These are phyloP conservation scores for Solenodon paradoxus DNA, from an alignment of 2,113 vertebrate genomes.

Conservation along the genomic window DNA sequence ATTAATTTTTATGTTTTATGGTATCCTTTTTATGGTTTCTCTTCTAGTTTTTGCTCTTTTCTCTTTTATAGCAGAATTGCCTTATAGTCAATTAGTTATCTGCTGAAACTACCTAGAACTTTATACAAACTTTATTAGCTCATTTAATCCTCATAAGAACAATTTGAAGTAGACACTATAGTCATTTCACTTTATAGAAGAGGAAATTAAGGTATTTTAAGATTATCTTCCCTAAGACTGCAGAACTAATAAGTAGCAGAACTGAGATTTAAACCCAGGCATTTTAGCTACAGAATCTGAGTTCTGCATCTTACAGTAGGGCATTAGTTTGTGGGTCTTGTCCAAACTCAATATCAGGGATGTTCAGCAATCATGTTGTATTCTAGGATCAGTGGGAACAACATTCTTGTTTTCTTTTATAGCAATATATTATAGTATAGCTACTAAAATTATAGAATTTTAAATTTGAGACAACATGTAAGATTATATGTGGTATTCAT, in stretches of 20 bases:
- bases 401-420: neutral
- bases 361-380: neutral
- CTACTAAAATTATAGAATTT: neutral
- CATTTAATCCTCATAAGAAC: neutral
- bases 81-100: too few relatives aligned
- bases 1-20: too few relatives aligned
- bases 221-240: neutral
- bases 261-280: neutral
- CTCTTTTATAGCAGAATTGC: too few relatives aligned
- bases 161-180: neutral
- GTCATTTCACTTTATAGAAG: neutral
- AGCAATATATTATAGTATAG: neutral
- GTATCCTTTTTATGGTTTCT: too few relatives aligned
- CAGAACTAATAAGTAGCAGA: neutral
- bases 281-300: neutral
- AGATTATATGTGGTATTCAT: neutral
- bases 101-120: neutral
- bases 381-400: neutral
- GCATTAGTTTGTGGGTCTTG: neutral
- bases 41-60: too few relatives aligned
- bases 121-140: neutral
- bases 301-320: neutral
- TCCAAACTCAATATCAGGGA: neutral
- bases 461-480: neutral
- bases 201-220: neutral